Percentiles rank a stretch among this genome's conserved stretches.
Evolutionary conservation across 2,797 vertebrate genomes (phyloP).

Genomic region (Sparus aurata): DNA sequence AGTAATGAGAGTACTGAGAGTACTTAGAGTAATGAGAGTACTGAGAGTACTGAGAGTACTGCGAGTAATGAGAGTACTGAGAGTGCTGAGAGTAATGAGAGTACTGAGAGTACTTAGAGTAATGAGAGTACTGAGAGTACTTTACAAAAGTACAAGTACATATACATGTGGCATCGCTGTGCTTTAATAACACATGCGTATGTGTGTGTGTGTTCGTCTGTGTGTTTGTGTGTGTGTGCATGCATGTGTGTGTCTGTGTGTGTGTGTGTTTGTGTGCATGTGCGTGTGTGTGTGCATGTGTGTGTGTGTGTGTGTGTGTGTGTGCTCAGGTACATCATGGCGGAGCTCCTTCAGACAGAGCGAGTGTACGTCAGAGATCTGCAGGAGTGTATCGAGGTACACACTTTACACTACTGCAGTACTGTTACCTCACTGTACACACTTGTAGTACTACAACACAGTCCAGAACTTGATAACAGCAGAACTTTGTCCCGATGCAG

Average conservation of each 20-base stretch:
- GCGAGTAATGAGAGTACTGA: too few species aligned
- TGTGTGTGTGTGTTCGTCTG: background rate
- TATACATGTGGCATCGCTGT: too few species aligned
- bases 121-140: too few species aligned
- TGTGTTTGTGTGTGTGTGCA: conserved; percentile 17
- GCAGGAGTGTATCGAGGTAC: conserved; percentile 97
- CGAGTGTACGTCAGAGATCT: conserved; percentile 96
- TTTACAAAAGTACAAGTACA: too few species aligned
- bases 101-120: too few species aligned
- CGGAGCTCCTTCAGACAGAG: conserved; percentile 97
- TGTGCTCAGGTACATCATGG: conserved; percentile 91
- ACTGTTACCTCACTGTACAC: background rate
- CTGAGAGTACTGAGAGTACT: too few species aligned
- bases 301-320: conserved; percentile 7
- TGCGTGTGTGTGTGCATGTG: conserved; percentile 1
- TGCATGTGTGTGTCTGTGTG: background rate
- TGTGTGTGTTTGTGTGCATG: conserved; percentile 11
- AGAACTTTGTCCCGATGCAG: conserved; percentile 71
- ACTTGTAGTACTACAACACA: background rate
- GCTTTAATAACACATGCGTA: background rate
- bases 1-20: too few species aligned
- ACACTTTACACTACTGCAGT: background rate
- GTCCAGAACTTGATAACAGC: background rate
- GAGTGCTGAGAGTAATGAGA: too few species aligned
- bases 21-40: too few species aligned